These are phyloP conservation scores for Mionectes olivaceus DNA, from an alignment of 2,797 vertebrate species.

Conservation along the genomic window DNA sequence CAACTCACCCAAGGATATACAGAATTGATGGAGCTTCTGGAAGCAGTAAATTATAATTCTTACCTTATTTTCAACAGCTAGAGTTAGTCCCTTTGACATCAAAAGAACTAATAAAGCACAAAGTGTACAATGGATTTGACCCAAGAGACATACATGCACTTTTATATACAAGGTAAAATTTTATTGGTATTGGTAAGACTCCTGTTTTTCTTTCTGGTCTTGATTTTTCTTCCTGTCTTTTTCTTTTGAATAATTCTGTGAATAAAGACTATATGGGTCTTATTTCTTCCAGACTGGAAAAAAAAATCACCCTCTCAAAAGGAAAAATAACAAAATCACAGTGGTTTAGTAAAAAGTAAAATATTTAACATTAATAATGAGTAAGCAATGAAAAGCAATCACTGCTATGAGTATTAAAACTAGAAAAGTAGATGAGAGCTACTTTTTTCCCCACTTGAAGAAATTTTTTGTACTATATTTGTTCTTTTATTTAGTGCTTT, in stretches of 20 bases:
- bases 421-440: not conserved
- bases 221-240: not conserved
- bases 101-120: conserved; percentile 11
- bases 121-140: not conserved
- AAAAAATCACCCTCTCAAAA: not conserved
- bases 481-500: not conserved
- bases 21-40: not conserved
- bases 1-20: not conserved
- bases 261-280: not conserved
- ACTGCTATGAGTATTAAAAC: not conserved
- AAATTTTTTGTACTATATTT: not conserved
- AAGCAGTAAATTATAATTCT: conserved; percentile 24
- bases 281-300: not conserved
- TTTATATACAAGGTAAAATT: not conserved
- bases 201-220: not conserved
- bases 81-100: not conserved
- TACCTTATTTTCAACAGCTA: not conserved
- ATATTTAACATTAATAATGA: not conserved
- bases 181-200: not conserved
- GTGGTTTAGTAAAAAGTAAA: not conserved
- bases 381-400: not conserved
- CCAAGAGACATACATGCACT: not conserved
- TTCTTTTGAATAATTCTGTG: not conserved
- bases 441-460: not conserved
- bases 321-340: not conserved